Evolutionary conservation across 2,888 invertebrate species (phyloP).

Genomic region (Deroplatys truncata): DNA sequence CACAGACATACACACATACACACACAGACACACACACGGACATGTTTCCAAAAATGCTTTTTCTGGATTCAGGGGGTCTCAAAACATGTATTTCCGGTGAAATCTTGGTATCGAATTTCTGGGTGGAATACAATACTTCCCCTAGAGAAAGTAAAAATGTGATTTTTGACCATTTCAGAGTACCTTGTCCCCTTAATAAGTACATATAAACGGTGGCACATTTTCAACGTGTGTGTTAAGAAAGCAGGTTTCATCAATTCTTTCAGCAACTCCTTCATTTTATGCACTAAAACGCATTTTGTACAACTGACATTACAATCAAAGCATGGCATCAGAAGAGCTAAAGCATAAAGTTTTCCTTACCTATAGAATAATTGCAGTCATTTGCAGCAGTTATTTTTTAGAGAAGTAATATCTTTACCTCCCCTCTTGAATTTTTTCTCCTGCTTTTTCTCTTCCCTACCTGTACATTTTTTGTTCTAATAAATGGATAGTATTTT

Average conservation of each 20-base stretch:
- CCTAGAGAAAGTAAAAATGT: too few relatives aligned
- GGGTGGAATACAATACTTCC: too few relatives aligned
- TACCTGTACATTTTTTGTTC: neutral
- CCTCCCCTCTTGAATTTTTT: neutral
- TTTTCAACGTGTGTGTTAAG: neutral
- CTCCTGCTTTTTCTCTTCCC: neutral
- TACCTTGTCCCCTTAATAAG: too few relatives aligned
- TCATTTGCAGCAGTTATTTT: neutral
- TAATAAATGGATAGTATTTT: neutral
- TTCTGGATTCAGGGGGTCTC: too few relatives aligned
- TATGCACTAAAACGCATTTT: neutral
- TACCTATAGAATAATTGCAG: neutral
- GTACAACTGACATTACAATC: neutral
- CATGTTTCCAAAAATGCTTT: too few relatives aligned
- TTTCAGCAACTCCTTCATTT: neutral
- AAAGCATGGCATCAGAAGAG: neutral
- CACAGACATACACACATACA: too few relatives aligned
- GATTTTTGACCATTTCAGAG: too few relatives aligned
- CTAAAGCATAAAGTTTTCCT: neutral
- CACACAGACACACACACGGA: too few relatives aligned
- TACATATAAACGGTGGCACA: too few relatives aligned
- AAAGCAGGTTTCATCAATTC: neutral
- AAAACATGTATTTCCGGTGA: too few relatives aligned
- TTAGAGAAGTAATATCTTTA: neutral
- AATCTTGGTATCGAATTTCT: too few relatives aligned